Evolutionary conservation across 2,797 vertebrate species (phyloP).

Genomic region (Benthosema pterotum): DNA sequence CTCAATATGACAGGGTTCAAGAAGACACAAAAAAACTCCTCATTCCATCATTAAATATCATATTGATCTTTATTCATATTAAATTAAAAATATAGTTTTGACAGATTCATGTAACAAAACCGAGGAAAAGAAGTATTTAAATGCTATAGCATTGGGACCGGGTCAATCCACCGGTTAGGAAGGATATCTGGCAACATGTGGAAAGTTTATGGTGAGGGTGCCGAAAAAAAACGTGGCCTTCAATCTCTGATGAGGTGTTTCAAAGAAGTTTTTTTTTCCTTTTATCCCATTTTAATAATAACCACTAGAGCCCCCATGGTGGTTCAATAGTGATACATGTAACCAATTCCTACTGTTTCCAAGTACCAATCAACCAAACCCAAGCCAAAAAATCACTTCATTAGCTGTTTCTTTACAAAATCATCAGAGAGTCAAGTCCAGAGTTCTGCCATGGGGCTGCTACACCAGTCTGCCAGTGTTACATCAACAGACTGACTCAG

Average conservation of each 20-base stretch:
- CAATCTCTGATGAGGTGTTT: not conserved
- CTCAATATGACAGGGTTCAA: no score
- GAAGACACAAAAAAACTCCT: constrained; percentile 30
- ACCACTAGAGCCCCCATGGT: not conserved
- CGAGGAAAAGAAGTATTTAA: constrained; percentile 90
- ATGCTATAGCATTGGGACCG: constrained; percentile 87
- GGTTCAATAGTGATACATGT: constrained; percentile 35
- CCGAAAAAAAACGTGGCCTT: not conserved
- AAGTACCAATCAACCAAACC: constrained; percentile 32
- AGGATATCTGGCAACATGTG: constrained; percentile 54
- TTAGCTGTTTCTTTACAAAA: constrained; percentile 9
- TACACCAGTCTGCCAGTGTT: constrained; percentile 60
- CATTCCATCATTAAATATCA: constrained; percentile 73
- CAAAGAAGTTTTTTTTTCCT: not conserved
- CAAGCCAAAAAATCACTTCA: constrained; percentile 28
- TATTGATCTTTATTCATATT: constrained; percentile 99
- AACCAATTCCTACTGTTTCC: constrained; percentile 28
- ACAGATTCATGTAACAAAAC: constrained; percentile 99
- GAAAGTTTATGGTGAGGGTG: constrained; percentile 38
- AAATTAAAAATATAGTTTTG: constrained; percentile 99
- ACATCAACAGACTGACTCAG: constrained; percentile 15
- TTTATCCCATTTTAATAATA: no score
- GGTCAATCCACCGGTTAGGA: constrained; percentile 68
- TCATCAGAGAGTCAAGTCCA: constrained; percentile 23
- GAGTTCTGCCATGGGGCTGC: constrained; percentile 48